Evolutionary conservation across 2,797 vertebrate species (phyloP).

Genomic region (Acanthis flammea): DNA sequence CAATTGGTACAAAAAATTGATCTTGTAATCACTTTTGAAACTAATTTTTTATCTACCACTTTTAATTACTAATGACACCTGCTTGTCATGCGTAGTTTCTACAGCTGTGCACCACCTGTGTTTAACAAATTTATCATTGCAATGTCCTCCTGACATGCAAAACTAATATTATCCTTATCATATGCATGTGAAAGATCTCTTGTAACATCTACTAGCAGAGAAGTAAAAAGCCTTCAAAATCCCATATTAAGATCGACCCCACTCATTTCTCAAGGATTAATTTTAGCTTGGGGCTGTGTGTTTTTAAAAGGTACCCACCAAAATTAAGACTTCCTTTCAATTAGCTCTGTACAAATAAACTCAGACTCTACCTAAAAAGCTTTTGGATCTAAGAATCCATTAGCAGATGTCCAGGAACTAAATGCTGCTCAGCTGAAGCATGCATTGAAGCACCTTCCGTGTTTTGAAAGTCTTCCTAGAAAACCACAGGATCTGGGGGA

Average conservation of each 20-base stretch:
- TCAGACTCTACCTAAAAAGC: background rate
- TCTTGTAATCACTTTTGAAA: background rate
- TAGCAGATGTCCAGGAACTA: background rate
- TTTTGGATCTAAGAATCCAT: background rate
- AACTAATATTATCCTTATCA: background rate
- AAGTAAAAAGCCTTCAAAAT: background rate
- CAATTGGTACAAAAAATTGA: background rate
- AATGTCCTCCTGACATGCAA: background rate
- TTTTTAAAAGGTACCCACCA: background rate
- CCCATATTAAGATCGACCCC: rapidly evolving
- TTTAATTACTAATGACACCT: background rate
- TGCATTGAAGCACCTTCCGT: background rate
- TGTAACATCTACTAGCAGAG: background rate
- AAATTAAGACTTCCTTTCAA: background rate
- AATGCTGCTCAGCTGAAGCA: background rate
- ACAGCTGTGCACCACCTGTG: background rate
- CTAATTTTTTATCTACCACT: background rate
- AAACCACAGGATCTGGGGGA: background rate
- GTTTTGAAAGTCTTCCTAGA: background rate
- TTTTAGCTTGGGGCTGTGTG: background rate
- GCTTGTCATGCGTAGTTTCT: background rate
- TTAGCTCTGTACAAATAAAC: background rate
- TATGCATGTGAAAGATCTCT: background rate
- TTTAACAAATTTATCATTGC: background rate
- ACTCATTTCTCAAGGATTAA: background rate